These are phyloP conservation scores for Hormaphis cornu DNA, from an alignment of 1,140 invertebrate species.

Conservation along the genomic window DNA sequence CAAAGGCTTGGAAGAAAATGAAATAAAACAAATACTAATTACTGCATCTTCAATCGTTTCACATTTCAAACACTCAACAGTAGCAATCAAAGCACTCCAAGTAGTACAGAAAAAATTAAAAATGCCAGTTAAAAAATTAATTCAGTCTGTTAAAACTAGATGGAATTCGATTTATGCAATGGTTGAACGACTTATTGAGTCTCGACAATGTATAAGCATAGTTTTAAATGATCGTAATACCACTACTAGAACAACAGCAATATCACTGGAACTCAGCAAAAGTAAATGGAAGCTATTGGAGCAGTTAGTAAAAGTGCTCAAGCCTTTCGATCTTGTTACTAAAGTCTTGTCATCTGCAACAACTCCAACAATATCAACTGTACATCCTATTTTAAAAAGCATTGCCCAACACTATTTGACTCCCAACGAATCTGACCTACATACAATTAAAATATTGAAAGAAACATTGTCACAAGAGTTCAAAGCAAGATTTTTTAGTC, in stretches of 20 bases:
- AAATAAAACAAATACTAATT: not conserved
- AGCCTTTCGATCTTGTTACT: not conserved
- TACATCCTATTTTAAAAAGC: not conserved
- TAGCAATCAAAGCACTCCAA: conserved; percentile 3
- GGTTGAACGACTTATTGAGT: not conserved
- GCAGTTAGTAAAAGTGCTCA: not conserved
- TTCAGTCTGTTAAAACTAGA: not conserved
- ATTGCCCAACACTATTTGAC: not conserved
- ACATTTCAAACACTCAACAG: not conserved
- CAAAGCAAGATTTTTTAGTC: not conserved
- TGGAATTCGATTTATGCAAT: not conserved
- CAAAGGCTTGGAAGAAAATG: not conserved
- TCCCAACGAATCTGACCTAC: not conserved
- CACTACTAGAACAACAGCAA: not conserved
- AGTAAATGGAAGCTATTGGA: not conserved
- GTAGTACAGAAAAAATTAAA: not conserved
- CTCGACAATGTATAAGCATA: not conserved
- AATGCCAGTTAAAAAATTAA: conserved; percentile 4
- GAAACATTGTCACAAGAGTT: not conserved
- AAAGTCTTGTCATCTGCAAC: not conserved
- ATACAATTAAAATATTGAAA: not conserved
- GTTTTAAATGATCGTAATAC: conserved; percentile 3
- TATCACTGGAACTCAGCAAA: not conserved
- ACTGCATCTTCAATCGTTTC: conserved; percentile 6
- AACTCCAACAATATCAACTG: not conserved